A percentile compares a stretch with the other conserved stretches of the same genome.
These are phyloP conservation scores for Daphoenositta chrysoptera DNA, from an alignment of 2,113 vertebrate genomes.

Conservation along the genomic window DNA sequence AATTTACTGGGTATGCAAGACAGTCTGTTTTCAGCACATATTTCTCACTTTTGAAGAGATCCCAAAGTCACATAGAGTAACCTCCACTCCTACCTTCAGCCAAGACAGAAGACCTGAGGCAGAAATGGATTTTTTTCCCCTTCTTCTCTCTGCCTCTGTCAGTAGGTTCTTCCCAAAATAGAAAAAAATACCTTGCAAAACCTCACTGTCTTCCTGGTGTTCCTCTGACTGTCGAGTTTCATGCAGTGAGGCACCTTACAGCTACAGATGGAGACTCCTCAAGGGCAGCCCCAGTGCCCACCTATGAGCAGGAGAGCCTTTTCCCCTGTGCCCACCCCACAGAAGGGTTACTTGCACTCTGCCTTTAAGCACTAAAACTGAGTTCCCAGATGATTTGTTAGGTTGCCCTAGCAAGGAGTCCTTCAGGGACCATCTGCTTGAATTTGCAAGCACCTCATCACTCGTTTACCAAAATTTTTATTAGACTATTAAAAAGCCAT, in stretches of 20 bases:
- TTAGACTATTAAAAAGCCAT: background rate
- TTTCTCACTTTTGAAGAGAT: slow-evolving; percentile 13
- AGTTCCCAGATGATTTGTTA: background rate
- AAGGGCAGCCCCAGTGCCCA: background rate
- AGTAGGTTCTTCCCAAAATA: background rate
- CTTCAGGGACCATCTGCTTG: background rate
- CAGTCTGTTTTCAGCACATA: background rate
- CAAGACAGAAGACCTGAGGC: background rate
- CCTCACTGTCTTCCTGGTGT: background rate
- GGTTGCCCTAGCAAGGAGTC: background rate
- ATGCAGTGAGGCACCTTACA: background rate
- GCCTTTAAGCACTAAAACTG: background rate
- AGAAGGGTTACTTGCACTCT: background rate
- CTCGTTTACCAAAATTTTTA: background rate
- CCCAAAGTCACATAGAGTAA: background rate
- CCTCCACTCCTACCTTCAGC: background rate
- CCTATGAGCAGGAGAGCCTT: background rate
- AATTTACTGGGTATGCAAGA: slow-evolving; percentile 5
- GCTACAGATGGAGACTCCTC: background rate
- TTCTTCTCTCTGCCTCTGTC: background rate
- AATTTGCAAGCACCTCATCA: background rate
- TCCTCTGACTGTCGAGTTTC: background rate
- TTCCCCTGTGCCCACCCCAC: background rate
- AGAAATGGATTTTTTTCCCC: background rate
- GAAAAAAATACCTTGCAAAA: background rate